Conservation (phyloP, 1,140 invertebrate species). For the Drosophila pandora region DNA sequence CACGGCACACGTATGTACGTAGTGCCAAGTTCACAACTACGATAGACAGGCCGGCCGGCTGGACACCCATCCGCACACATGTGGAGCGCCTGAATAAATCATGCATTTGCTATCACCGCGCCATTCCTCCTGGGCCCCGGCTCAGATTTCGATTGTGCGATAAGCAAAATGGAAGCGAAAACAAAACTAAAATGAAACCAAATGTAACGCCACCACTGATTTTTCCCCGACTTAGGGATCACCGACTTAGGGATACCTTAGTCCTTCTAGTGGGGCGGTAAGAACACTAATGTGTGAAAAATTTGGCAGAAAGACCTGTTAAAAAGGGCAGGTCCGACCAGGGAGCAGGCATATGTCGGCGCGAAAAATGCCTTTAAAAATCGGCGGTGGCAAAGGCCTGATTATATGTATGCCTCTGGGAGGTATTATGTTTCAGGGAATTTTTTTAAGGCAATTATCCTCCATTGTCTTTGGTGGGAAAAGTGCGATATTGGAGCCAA, state of each 20-base stretch:
- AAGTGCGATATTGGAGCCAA: no score
- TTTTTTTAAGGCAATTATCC: no score
- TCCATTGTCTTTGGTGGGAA: no score
- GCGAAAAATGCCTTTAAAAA: no score
- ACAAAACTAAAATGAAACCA: constrained; percentile 42
- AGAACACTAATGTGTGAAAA: no score
- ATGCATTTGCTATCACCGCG: constrained; percentile 37
- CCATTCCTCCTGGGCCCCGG: constrained; percentile 37
- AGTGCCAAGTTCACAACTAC: neutral
- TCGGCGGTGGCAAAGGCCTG: no score
- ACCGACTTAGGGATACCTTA: neutral
- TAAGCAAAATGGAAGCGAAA: constrained; percentile 37
- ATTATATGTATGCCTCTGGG: no score
- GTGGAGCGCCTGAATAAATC: constrained; percentile 24
- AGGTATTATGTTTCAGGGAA: no score
- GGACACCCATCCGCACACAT: neutral
- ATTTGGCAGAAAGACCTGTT: no score
- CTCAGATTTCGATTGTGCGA: constrained; percentile 40
- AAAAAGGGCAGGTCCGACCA: no score
- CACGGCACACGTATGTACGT: constrained; percentile 11
- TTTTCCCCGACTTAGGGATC: neutral
- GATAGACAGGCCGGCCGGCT: neutral
- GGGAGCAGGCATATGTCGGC: no score
- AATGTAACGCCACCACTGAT: constrained; percentile 16
- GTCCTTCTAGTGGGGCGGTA: neutral